These are phyloP conservation scores for mouse (Mus musculus) DNA, from an alignment of 2,113 vertebrate species.

Conservation along the genomic window GRCm39 chr2:90120001-90120500, in stretches of 20 bases:
- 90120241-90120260: too few species aligned
- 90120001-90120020: neutral
- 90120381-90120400: neutral
- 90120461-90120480: neutral
- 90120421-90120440: neutral
- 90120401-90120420: neutral
- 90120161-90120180: neutral
- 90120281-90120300: neutral
- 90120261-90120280: too few species aligned
- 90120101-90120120: neutral
- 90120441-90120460: neutral
- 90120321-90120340: neutral
- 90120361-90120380: neutral
- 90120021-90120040: too few species aligned
- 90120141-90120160: neutral
- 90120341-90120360: neutral
- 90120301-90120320: neutral
- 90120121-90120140: neutral
- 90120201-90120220: neutral
- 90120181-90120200: too few species aligned
- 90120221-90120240: neutral
- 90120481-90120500: neutral
- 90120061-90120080: neutral
- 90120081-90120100: neutral
- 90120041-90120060: neutral